These are phyloP conservation scores for Ichneumon xanthorius DNA, from an alignment of 2,888 invertebrate genomes.

Conservation along the genomic window DNA sequence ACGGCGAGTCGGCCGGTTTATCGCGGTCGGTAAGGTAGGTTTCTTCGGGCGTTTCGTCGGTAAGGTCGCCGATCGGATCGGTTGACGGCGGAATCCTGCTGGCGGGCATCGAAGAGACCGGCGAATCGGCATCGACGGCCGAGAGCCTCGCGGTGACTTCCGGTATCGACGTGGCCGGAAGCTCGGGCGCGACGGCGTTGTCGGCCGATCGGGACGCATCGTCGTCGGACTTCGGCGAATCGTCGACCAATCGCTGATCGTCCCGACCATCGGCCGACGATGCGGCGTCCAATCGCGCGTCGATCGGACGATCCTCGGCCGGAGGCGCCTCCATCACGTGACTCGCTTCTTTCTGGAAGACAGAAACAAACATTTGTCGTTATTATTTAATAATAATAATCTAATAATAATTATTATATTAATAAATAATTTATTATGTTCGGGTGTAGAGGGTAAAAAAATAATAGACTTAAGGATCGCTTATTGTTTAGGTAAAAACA, in stretches of 20 bases:
- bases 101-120: background rate
- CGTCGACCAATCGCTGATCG: background rate
- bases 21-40: slow-evolving; percentile 43
- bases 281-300: slow-evolving; percentile 79
- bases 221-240: background rate
- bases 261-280: slow-evolving; percentile 67
- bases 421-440: too few relatives aligned
- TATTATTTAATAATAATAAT: too few relatives aligned
- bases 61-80: slow-evolving; percentile 3
- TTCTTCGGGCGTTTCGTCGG: slow-evolving; percentile 18
- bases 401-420: too few relatives aligned
- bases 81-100: too few relatives aligned
- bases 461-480: too few relatives aligned
- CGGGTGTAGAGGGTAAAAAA: too few relatives aligned
- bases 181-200: too few relatives aligned
- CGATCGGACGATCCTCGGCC: slow-evolving; percentile 72
- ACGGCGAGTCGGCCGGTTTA: slow-evolving; percentile 19
- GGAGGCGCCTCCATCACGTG: slow-evolving; percentile 81
- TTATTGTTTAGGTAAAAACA: too few relatives aligned
- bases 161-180: slow-evolving; percentile 10
- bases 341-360: slow-evolving; percentile 58
- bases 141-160: slow-evolving; percentile 41
- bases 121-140: background rate
- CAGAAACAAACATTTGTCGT: slow-evolving; percentile 9
- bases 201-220: background rate